Evolutionary conservation across 2,113 vertebrate species (phyloP).

Genomic region (Hassar affinis): DNA sequence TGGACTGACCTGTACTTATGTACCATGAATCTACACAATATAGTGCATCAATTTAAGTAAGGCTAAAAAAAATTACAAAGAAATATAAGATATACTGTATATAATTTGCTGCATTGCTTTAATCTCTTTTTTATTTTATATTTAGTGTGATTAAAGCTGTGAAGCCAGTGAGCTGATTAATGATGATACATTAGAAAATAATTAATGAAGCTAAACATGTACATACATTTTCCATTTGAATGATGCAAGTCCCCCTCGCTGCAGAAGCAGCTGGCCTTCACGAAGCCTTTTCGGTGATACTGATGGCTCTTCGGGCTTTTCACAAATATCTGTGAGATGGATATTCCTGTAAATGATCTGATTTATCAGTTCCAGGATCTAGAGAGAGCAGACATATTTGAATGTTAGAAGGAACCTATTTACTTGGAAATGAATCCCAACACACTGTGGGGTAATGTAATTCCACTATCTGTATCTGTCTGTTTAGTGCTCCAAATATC

Average conservation of each 20-base stretch:
- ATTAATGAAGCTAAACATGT: neutral
- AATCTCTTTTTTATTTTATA: neutral
- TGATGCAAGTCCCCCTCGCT: slow-evolving; percentile 63
- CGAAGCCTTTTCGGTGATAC: slow-evolving; percentile 53
- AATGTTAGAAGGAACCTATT: neutral
- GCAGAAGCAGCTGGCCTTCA: slow-evolving; percentile 71
- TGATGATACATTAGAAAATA: neutral
- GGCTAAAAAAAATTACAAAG: neutral
- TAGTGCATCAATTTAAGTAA: neutral
- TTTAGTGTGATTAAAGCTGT: neutral
- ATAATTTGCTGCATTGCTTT: neutral
- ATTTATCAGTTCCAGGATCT: slow-evolving; percentile 78
- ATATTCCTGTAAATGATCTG: slow-evolving; percentile 74
- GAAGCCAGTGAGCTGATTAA: neutral
- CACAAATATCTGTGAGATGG: slow-evolving; percentile 22
- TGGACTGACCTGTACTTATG: neutral
- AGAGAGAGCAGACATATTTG: neutral
- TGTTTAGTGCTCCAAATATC: neutral
- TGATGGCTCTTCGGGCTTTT: slow-evolving; percentile 43
- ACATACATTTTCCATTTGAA: slow-evolving; percentile 76
- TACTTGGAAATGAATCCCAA: neutral
- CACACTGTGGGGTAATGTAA: neutral
- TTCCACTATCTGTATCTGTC: neutral
- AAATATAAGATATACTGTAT: neutral
- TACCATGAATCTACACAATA: neutral